These are phyloP conservation scores for Rhinolophus sinicus DNA, from an alignment of 2,113 vertebrate species.

Conservation along the genomic window DNA sequence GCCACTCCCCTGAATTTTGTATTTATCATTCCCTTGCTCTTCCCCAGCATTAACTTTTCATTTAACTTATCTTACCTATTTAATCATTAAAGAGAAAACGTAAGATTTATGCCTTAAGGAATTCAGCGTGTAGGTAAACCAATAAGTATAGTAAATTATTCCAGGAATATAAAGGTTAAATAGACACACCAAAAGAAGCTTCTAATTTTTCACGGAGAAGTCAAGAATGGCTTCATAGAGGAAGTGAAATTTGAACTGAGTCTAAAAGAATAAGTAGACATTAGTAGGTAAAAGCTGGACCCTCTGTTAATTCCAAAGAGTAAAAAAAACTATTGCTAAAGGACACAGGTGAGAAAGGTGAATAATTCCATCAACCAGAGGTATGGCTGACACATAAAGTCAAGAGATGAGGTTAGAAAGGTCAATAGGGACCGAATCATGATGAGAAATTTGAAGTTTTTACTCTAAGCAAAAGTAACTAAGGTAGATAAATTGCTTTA, in stretches of 20 bases:
- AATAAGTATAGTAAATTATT: not conserved
- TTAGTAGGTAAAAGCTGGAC: not conserved
- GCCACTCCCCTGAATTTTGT: not conserved
- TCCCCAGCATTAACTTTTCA: conserved; percentile 33
- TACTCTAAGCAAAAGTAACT: not conserved
- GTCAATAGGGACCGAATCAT: not conserved
- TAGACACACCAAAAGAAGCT: not conserved
- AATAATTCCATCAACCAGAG: not conserved
- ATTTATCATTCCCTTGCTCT: conserved; percentile 34
- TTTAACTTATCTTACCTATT: not conserved
- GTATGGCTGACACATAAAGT: not conserved
- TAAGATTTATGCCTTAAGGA: not conserved
- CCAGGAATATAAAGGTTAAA: not conserved
- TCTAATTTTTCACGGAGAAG: not conserved
- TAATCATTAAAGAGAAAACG: conserved; percentile 8
- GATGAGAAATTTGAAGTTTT: not conserved
- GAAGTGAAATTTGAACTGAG: not conserved
- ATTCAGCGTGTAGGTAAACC: conserved; percentile 20
- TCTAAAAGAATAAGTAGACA: conserved; percentile 23
- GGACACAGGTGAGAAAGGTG: not conserved
- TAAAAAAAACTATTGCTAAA: not conserved
- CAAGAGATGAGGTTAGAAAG: not conserved
- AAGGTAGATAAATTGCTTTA: not conserved
- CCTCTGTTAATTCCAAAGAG: not conserved
- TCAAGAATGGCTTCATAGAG: conserved; percentile 16